Percentiles rank a stretch among this genome's conserved stretches.
These are phyloP conservation scores for Todiramphus saurophagus DNA, from an alignment of 2,113 vertebrate genomes.

Conservation along the genomic window DNA sequence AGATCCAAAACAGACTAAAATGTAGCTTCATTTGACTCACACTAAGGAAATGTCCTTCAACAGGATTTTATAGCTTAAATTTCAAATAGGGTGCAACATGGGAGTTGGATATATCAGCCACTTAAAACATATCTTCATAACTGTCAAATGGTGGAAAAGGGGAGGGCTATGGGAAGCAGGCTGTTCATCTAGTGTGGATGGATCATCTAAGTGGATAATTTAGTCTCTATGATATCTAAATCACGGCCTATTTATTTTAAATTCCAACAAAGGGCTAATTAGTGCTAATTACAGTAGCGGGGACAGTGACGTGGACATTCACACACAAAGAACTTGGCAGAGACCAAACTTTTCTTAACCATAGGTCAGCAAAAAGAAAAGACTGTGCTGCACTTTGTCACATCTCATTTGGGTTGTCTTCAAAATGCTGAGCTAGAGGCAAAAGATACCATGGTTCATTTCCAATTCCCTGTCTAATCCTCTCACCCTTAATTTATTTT, in stretches of 20 bases:
- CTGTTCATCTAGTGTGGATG: not conserved
- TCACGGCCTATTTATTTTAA: slow-evolving; percentile 36
- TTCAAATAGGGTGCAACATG: not conserved
- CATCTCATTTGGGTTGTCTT: slow-evolving; percentile 61
- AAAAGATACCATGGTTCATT: slow-evolving; percentile 55
- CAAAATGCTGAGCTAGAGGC: slow-evolving; percentile 65
- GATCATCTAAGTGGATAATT: not conserved
- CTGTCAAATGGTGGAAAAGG: not conserved
- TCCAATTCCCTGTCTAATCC: slow-evolving; percentile 47
- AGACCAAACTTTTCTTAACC: slow-evolving; percentile 19
- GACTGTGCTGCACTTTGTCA: not conserved
- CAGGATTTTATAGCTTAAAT: not conserved
- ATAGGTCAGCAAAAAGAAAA: slow-evolving; percentile 35
- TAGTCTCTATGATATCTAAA: slow-evolving; percentile 7
- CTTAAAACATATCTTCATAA: not conserved
- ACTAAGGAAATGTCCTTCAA: not conserved
- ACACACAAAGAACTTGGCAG: slow-evolving; percentile 34
- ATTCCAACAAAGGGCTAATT: slow-evolving; percentile 29
- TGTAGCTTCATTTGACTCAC: not conserved
- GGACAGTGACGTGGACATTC: not conserved
- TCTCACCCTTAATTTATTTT: slow-evolving; percentile 64
- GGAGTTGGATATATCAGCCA: not conserved
- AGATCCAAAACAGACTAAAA: not conserved
- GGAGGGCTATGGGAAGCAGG: not conserved
- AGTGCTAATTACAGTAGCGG: slow-evolving; percentile 26